phyloP scores from a whole-genome alignment of 2,888 invertebrate species.

The Xestoiulus laeticollis region DNA sequence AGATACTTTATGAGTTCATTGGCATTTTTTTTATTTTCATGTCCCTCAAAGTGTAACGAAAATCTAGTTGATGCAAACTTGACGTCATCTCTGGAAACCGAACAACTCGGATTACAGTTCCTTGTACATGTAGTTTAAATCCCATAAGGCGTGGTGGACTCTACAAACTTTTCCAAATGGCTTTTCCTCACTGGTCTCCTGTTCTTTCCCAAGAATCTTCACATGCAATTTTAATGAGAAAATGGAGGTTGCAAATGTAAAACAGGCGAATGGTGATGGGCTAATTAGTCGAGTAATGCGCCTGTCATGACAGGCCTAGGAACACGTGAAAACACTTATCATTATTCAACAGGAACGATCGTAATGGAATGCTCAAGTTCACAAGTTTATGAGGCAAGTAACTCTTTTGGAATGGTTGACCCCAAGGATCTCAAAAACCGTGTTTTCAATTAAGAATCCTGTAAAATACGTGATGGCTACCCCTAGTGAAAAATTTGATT shows the following conservation, averaged over 20 bases:
- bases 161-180: no score
- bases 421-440: background rate
- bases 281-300: conserved; percentile 6
- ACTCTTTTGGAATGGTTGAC: background rate
- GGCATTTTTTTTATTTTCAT: no score
- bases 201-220: background rate
- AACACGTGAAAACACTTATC: conserved; percentile 26
- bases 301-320: background rate
- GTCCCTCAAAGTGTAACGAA: no score
- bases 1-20: no score
- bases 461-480: no score
- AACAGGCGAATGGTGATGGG: background rate
- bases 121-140: no score
- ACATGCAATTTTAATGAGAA: conserved; percentile 17
- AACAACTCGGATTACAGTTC: no score
- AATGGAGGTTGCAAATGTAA: background rate
- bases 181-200: background rate
- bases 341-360: background rate
- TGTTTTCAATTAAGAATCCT: no score
- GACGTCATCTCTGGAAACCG: no score
- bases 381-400: background rate
- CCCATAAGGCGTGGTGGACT: no score
- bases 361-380: background rate
- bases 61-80: no score
- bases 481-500: no score